These are phyloP conservation scores for Ips typographus DNA, from an alignment of 1,140 invertebrate genomes.

Conservation along the genomic window DNA sequence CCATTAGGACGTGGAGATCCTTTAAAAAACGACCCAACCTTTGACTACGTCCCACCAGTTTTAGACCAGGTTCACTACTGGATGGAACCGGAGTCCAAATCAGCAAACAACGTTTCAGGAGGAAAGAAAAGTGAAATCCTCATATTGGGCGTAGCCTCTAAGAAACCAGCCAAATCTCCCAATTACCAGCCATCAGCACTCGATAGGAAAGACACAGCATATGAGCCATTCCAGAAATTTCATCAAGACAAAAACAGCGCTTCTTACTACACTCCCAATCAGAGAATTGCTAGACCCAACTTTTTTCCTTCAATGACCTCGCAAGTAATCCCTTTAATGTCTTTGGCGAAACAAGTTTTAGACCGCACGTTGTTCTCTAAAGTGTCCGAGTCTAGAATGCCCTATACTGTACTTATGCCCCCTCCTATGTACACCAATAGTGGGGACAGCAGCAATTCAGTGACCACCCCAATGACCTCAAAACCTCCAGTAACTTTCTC, in stretches of 20 bases:
- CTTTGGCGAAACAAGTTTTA: constrained; percentile 52
- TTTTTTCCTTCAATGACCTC: constrained; percentile 39
- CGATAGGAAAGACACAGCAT: constrained; percentile 47
- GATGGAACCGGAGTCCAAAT: constrained; percentile 56
- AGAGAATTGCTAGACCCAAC: constrained; percentile 43
- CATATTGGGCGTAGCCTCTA: constrained; percentile 66
- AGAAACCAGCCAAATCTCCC: constrained; percentile 59
- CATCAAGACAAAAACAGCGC: constrained; percentile 54
- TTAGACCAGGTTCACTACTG: constrained; percentile 75
- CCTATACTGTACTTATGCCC: constrained; percentile 67
- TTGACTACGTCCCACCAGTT: constrained; percentile 76
- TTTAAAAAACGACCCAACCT: constrained; percentile 77
- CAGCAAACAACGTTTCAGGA: constrained; percentile 50
- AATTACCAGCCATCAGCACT: constrained; percentile 44
- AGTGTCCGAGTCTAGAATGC: constrained; percentile 54
- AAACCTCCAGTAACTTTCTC: neutral
- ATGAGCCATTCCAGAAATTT: constrained; percentile 56
- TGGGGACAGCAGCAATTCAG: constrained; percentile 41
- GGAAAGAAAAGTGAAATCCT: constrained; percentile 64
- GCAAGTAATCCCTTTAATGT: constrained; percentile 47
- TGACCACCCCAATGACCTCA: neutral
- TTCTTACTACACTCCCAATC: constrained; percentile 46
- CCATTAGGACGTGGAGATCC: constrained; percentile 74
- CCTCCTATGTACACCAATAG: constrained; percentile 58
- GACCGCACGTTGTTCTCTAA: constrained; percentile 51